Conservation (phyloP, 1,140 invertebrate genomes). For the Drosophila eugracilis region DNA sequence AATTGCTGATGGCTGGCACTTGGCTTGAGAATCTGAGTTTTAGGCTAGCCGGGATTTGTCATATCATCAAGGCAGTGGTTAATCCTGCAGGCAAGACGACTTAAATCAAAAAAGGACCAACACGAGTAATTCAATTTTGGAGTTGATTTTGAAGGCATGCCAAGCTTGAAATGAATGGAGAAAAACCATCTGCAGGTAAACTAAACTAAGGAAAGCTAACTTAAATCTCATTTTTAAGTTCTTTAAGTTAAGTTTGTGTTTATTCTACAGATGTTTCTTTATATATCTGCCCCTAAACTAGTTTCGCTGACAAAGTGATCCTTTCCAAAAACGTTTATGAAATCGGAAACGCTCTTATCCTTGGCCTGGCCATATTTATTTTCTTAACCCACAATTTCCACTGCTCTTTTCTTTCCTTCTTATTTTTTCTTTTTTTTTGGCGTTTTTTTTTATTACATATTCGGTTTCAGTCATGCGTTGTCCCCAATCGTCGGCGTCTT, state of each 20-base stretch:
- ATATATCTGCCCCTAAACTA: not conserved
- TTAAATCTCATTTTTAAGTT: too few species aligned
- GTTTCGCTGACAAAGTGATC: not conserved
- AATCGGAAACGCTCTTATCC: not conserved
- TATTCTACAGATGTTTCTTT: too few species aligned
- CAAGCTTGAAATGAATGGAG: not conserved
- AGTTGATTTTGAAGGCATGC: slow-evolving; percentile 13
- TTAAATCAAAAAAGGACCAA: not conserved
- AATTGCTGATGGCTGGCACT: slow-evolving; percentile 38
- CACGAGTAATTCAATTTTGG: slow-evolving; percentile 12
- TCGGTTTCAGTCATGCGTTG: slow-evolving; percentile 71
- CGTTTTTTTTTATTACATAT: slow-evolving; percentile 65
- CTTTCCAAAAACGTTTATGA: not conserved
- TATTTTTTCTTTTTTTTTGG: slow-evolving; percentile 59
- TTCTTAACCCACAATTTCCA: slow-evolving; percentile 31
- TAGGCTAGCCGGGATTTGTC: slow-evolving; percentile 21
- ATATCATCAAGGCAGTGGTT: slow-evolving; percentile 8
- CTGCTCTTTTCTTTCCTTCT: slow-evolving; percentile 48
- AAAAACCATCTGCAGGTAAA: not conserved
- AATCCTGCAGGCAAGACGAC: not conserved
- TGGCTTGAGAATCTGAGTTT: slow-evolving; percentile 5
- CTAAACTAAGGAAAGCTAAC: not conserved
- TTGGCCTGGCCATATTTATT: slow-evolving; percentile 28
- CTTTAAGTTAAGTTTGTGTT: too few species aligned
- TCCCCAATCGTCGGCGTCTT: slow-evolving; percentile 47